Conservation (phyloP, 1,140 invertebrate genomes). For the Aethina tumida region DNA sequence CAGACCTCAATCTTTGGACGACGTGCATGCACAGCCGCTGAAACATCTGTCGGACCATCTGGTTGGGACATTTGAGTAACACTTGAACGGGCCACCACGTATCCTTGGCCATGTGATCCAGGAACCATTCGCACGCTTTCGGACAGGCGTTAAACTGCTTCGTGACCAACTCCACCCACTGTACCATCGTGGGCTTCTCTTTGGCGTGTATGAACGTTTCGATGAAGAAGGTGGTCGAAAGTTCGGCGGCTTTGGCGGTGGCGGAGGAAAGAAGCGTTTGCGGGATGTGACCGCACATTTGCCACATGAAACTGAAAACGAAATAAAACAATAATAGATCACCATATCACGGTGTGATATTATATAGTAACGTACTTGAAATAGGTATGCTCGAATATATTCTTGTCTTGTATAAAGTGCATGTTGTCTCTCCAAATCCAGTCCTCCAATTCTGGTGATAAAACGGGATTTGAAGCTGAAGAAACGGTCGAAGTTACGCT, state of each 20-base stretch:
- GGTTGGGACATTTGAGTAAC: conserved; percentile 90
- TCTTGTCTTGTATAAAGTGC: conserved; percentile 89
- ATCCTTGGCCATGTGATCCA: conserved; percentile 84
- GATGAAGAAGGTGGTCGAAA: conserved; percentile 89
- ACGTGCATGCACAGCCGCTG: conserved; percentile 89
- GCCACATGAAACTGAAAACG: conserved; percentile 81
- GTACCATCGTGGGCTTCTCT: conserved; percentile 94
- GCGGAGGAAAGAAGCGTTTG: conserved; percentile 77
- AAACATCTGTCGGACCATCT: conserved; percentile 91
- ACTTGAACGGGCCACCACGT: conserved; percentile 90
- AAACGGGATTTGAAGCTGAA: too few species aligned
- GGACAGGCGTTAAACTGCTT: conserved; percentile 91
- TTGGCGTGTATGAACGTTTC: conserved; percentile 95
- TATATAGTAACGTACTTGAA: conserved; percentile 61
- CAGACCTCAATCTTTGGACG: conserved; percentile 72
- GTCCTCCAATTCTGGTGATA: conserved; percentile 70
- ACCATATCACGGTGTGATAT: not conserved
- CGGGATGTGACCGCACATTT: conserved; percentile 87
- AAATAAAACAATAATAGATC: conserved; percentile 6
- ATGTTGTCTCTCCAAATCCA: conserved; percentile 96
- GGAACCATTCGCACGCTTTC: conserved; percentile 84
- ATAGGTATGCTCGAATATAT: conserved; percentile 91
- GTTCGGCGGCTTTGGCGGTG: conserved; percentile 73
- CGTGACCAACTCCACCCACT: conserved; percentile 90
- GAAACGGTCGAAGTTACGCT: not conserved